Base-by-base conservation (phyloP, 2,113 vertebrate species). In the Danio rerio region DNA sequence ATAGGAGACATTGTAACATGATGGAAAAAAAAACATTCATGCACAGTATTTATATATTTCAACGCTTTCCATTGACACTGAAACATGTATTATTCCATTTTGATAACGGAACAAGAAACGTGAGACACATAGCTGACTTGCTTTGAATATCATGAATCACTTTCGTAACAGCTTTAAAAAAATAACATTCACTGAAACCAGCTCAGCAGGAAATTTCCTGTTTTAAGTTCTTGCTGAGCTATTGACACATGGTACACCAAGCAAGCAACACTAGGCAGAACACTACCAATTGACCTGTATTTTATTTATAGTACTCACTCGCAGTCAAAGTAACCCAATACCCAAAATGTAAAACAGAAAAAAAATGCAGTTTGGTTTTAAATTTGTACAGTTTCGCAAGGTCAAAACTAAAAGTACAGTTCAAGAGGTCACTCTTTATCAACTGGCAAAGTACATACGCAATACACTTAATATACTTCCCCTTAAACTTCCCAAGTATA, bases 111-210 rank as follows among this genome's bases (percentile, higher is more conserved):
- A 45, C 9, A 45, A 75, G 6, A 61, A 62, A 40, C 15, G 53
- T 75, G 55, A 16, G 8, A 45, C 11, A 18, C 9, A 75, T 82
- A 56, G 81, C 76, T 86, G 71, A 52, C 72, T 6, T 49, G 52
- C 63, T 43, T 45, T 59, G 7, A 42, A 83, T 81, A 78, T 73
- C 40, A 66, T 83, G 65, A 86, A 77, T 83, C 45, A 50, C 12
- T 45, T 59, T 49, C 40, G 58, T 58, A 43, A 13, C 20, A n/a
- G 9, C 2, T 45, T 50, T 4, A 40, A 31, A 20, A 71, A 52
- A 31, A 52, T 6, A 11, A 20, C 7, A 63, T 63, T 77, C 45
- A 77, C 18, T 63, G 74, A 63, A 77, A 77, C 74, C 45, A 77
- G 20, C 11, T 77, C 59, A 63, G 45, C 74, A 58, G 52, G 58